Base-by-base conservation (phyloP, 2,113 vertebrate genomes). In the Anoura caudifer region DNA sequence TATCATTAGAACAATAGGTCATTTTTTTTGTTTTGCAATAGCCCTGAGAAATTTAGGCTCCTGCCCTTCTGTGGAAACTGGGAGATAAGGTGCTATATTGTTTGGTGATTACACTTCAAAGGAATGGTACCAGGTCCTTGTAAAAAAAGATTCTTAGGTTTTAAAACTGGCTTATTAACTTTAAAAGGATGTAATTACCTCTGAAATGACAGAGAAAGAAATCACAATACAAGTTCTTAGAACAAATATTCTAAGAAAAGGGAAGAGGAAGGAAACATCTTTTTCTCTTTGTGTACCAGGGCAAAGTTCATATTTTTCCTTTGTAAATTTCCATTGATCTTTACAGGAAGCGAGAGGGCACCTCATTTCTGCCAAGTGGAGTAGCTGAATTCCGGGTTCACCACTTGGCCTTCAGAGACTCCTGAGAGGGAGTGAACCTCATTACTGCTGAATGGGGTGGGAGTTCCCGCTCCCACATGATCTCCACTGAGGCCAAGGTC, bases 1-100 rank as follows among this genome's bases (percentile, higher is more conserved):
- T 65, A 54, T 89, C 38, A 94, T 47, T 92, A 83, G 61, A 19
- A 80, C 70, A 72, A 26, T 19, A 92, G 63, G n/a, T 81, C 65
- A 13, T 41, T 72, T 41, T 11, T 82, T 86, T 38, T 41, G 24
- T 11, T 83, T 87, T 87, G 36, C 33, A 45, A 11, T 19, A 56
- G 41, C 59, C 16, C 11, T 92, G n/a, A 84, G 80, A 24, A 95
- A 87, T 70, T 90, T 63, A 67, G 16, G 12, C 9, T 94, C 15
- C 33, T 83, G 9, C 67, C 50, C 26, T 91, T 86, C 24, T 9
- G 4, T 47, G 26, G 24, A 93, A 86, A 85, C 17, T 89, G 19
- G 15, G 36, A 91, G 22, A 31, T 10, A 75, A 36, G 7, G 5
- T 28, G 0, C 22, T 72, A 43, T 61, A 14, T 93, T 84, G 19